phyloP scores from a whole-genome alignment of 1,140 invertebrate species.

The Drosophila lowei region DNA sequence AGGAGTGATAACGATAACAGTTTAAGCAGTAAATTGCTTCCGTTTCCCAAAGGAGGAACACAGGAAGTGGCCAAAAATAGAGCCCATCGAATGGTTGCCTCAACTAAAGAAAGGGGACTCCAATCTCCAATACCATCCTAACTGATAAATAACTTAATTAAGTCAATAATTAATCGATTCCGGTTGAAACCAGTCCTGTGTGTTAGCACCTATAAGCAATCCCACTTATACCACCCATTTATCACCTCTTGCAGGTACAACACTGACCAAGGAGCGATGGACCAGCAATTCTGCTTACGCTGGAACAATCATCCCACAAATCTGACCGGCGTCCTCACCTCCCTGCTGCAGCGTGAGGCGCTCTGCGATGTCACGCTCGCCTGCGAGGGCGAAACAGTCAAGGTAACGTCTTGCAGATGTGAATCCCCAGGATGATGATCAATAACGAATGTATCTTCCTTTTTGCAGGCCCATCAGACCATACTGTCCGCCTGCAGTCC shows the following conservation, averaged over 20 bases:
- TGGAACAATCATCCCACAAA: constrained; percentile 97
- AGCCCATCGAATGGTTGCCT: too few species aligned
- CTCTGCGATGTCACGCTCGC: constrained; percentile 96
- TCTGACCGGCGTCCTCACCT: constrained; percentile 93
- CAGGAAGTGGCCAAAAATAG: constrained; percentile 8
- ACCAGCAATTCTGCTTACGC: constrained; percentile 96
- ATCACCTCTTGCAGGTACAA: constrained; percentile 69
- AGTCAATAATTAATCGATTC: too few species aligned
- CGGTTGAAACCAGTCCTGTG: too few species aligned
- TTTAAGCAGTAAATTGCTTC: constrained; percentile 12
- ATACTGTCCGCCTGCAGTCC: constrained; percentile 97
- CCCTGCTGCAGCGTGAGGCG: constrained; percentile 92
- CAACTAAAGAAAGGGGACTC: too few species aligned
- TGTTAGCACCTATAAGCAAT: background rate
- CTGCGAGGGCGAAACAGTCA: constrained; percentile 95
- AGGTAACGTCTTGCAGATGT: constrained; percentile 83
- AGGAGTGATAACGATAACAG: constrained; percentile 46
- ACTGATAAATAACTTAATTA: too few species aligned
- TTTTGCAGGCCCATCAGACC: constrained; percentile 91
- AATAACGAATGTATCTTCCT: too few species aligned
- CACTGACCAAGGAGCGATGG: constrained; percentile 87
- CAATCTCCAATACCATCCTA: too few species aligned
- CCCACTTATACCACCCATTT: background rate
- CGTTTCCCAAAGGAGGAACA: constrained; percentile 24
- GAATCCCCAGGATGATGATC: too few species aligned